phyloP scores from a whole-genome alignment of 2,797 vertebrate genomes.

The Xenops minutus region DNA sequence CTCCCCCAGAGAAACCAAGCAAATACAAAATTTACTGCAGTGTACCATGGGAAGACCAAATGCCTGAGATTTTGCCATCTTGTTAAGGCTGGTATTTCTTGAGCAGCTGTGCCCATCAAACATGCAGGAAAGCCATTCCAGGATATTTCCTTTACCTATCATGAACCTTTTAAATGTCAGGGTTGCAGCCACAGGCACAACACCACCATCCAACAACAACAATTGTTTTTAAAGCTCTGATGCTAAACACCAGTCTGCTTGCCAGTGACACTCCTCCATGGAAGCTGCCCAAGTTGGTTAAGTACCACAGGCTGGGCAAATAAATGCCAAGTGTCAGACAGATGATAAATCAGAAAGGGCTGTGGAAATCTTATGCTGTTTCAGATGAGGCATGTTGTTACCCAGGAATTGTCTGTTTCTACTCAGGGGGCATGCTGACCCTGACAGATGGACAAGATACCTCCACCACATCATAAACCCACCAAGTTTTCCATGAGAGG shows the following conservation, averaged over 20 bases:
- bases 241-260: background rate
- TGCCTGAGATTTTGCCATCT: background rate
- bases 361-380: background rate
- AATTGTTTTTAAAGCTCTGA: constrained; percentile 16
- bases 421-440: constrained; percentile 15
- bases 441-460: background rate
- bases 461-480: background rate
- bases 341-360: constrained; percentile 38
- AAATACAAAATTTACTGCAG: background rate
- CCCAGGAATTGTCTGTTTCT: constrained; percentile 8
- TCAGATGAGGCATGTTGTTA: background rate
- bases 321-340: constrained; percentile 29
- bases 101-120: background rate
- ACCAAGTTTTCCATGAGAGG: background rate
- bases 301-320: constrained; percentile 25
- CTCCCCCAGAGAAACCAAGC: background rate
- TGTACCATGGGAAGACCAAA: background rate
- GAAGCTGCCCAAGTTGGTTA: constrained; percentile 45
- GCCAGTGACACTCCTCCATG: background rate
- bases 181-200: background rate
- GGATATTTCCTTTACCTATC: background rate
- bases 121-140: background rate
- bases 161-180: background rate
- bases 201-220: background rate
- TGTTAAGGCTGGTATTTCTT: background rate